Conservation (phyloP, 2,888 invertebrate genomes). For the Apamea epomidion region DNA sequence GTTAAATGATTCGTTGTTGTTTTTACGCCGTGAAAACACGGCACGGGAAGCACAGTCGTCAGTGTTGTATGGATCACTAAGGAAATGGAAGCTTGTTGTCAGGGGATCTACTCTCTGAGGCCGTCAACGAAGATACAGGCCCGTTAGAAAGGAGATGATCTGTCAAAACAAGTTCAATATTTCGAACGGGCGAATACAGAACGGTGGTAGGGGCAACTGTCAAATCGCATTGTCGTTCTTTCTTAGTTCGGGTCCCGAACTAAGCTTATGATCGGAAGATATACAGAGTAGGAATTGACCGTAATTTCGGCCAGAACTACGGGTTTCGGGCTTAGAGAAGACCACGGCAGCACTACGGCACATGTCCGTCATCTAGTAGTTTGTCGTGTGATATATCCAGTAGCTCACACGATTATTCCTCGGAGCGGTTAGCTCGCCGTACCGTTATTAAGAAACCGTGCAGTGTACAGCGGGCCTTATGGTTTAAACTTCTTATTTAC, state of each 20-base stretch:
- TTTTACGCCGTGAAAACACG: too few species aligned
- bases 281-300: not conserved
- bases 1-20: too few species aligned
- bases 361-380: not conserved
- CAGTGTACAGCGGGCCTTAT: not conserved
- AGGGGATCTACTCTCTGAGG: too few species aligned
- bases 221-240: not conserved
- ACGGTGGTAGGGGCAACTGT: not conserved
- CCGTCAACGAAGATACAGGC: too few species aligned
- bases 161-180: too few species aligned
- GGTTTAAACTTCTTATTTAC: constrained; percentile 14
- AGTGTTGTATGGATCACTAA: too few species aligned
- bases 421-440: not conserved
- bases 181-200: too few species aligned
- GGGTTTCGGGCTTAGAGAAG: too few species aligned
- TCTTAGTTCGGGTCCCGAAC: not conserved
- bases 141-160: too few species aligned
- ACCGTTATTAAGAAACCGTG: not conserved
- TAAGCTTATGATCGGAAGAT: not conserved
- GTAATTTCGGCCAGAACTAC: not conserved
- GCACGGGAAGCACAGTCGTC: too few species aligned
- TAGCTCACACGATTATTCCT: not conserved
- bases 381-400: not conserved
- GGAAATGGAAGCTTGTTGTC: too few species aligned
- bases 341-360: too few species aligned